A percentile compares a stretch with the other conserved stretches of the same genome.
Conservation (phyloP, 1,140 invertebrate genomes). For the Lepidurus packardi region DNA sequence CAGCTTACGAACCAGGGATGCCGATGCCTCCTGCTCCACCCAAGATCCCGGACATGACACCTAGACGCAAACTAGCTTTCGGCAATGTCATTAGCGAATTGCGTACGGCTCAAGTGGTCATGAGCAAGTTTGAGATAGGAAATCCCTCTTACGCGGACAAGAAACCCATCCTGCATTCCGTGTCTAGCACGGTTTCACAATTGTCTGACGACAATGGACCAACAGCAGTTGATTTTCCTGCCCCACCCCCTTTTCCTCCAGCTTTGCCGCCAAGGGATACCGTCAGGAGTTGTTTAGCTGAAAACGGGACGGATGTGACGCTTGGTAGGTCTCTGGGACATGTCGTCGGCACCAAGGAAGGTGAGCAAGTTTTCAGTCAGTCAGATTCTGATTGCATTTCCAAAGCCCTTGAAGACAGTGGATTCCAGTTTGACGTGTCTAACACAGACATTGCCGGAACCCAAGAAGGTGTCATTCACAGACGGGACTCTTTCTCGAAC, state of each 20-base stretch:
- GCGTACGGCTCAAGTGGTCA: background rate
- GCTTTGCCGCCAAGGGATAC: background rate
- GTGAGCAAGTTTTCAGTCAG: background rate
- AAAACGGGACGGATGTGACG: background rate
- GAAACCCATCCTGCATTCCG: conserved; percentile 3
- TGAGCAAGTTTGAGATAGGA: background rate
- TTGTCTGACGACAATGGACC: background rate
- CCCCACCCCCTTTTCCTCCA: background rate
- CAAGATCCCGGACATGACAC: conserved; percentile 22
- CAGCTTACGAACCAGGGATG: background rate
- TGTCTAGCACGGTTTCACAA: background rate
- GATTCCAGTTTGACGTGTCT: conserved; percentile 23
- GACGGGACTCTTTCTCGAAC: background rate
- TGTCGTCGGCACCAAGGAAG: background rate
- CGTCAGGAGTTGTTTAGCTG: background rate
- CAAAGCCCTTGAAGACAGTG: conserved; percentile 27
- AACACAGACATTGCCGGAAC: background rate
- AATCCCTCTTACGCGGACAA: background rate
- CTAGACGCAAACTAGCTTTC: conserved; percentile 26
- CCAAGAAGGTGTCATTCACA: background rate
- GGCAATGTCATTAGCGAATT: conserved; percentile 28
- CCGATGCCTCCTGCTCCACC: background rate
- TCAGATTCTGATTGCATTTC: background rate
- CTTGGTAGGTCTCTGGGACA: conserved; percentile 8
- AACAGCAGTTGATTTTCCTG: background rate